Conservation (phyloP, 2,113 vertebrate genomes). For the Elgaria multicarinata region DNA sequence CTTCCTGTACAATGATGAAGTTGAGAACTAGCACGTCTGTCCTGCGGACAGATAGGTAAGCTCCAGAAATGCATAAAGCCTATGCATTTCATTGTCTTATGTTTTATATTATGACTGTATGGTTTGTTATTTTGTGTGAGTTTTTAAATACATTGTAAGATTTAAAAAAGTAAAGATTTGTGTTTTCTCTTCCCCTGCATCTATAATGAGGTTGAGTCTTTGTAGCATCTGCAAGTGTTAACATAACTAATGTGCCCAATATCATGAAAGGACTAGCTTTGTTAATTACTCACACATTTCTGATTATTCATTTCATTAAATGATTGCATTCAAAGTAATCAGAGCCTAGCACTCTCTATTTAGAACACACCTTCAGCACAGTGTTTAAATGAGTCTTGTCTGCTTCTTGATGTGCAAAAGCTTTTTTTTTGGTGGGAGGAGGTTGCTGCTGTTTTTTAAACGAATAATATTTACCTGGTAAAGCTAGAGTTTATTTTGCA, state of each 20-base stretch:
- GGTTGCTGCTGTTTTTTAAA: slow-evolving; percentile 44
- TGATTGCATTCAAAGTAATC: slow-evolving; percentile 41
- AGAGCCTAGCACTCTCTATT: slow-evolving; percentile 24
- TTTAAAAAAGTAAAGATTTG: too few relatives aligned
- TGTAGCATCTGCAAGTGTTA: background rate
- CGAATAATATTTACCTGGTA: slow-evolving; percentile 42
- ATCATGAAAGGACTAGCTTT: background rate
- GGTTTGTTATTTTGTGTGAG: background rate
- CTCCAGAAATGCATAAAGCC: background rate
- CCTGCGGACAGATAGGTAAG: background rate
- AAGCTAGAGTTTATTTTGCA: slow-evolving; percentile 59
- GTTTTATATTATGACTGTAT: background rate
- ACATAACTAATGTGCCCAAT: background rate
- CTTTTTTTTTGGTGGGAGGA: slow-evolving; percentile 35
- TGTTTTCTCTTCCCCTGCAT: background rate
- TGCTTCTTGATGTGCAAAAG: slow-evolving; percentile 51
- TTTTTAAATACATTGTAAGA: too few relatives aligned
- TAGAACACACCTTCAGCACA: slow-evolving; percentile 25
- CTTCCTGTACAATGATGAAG: background rate
- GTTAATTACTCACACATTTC: slow-evolving; percentile 30
- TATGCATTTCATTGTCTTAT: background rate
- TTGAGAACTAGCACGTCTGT: background rate
- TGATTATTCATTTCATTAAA: slow-evolving; percentile 50
- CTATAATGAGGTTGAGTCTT: background rate
- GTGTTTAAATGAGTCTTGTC: background rate